Base-by-base conservation (phyloP, 2,797 vertebrate genomes). In the Ceryle rudis region DNA sequence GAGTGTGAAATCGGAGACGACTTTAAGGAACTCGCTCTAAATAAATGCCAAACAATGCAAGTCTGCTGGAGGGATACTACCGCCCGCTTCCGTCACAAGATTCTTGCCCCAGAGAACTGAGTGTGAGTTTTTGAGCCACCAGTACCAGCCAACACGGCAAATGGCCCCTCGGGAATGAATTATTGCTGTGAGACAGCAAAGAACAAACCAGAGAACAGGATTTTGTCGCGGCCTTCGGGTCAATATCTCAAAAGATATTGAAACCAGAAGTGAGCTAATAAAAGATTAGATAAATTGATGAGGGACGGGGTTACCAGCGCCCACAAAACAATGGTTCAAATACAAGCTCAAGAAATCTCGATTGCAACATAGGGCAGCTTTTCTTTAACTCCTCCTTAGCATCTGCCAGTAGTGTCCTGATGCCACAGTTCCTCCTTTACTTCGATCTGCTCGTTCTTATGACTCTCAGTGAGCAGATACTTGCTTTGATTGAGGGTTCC, bases 381-480 rank as follows among this genome's bases (percentile, higher is more conserved):
- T 57, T 20, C 78, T 31, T 74, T 3, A 39, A 7, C 44, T 28
- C 52, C 14, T 21, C 20, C 69, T 31, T 4, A 67, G 46, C 81
- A 18, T 19, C 49, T 61, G 35, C 55, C 93, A 74, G n/a, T 10
- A 29, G 13, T 16, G 19, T 57, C 71, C 67, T 29, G 33, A 26
- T 8, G 7, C 35, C 57, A 6, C 75, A 51, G 2, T 20, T 65
- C 37, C 80, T 46, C 25, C 33, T 47, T 14, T 13, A 8, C 35
- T 49, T 29, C 37, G 1, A 49, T 2, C 12, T 14, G 11, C n/a
- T 11, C 6, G 11, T 46, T 37, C 47, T 35, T 21, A 29, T 39
- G 28, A 18, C n/a, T 15, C 55, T 17, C 22, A 3, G 5, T 2
- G 0, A 14, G 13, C 1, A 44, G 33, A 2, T 1, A 0, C 6